A percentile compares a stretch with the other conserved stretches of the same genome.
Evolutionary conservation across 2,113 vertebrate genomes (phyloP).

Genomic region (Phyllopteryx taeniolatus): DNA sequence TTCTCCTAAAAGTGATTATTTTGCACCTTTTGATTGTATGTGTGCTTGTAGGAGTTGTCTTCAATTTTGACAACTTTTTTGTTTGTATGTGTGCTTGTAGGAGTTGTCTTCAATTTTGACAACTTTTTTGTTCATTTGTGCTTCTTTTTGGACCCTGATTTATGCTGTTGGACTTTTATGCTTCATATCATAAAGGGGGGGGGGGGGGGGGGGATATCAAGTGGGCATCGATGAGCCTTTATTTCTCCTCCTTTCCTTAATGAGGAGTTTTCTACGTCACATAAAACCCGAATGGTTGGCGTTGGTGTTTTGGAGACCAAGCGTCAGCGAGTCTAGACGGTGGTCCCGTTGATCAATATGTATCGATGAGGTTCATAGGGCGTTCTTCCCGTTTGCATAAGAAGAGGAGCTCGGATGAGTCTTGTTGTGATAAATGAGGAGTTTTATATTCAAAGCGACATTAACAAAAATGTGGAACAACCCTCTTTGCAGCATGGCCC

Average conservation of each 20-base stretch:
- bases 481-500: too few relatives aligned
- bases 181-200: neutral
- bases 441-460: neutral
- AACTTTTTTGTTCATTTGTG: neutral
- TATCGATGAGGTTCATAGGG: conserved; percentile 49
- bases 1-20: neutral
- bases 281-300: neutral
- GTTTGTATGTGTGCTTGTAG: neutral
- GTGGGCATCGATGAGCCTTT: too few relatives aligned
- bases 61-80: too few relatives aligned
- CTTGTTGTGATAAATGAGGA: conserved; percentile 43
- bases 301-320: neutral
- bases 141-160: neutral
- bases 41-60: too few relatives aligned
- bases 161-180: neutral
- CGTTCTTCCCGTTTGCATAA: conserved; percentile 5
- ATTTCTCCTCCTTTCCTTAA: neutral
- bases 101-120: too few relatives aligned
- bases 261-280: neutral
- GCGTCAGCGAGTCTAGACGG: conserved; percentile 54
- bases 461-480: too few relatives aligned
- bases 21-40: too few relatives aligned
- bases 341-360: conserved; percentile 54
- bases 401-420: conserved; percentile 1
- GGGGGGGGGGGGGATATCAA: too few relatives aligned